phyloP scores from a whole-genome alignment of 2,888 invertebrate species.

The Phragmatobia fuliginosa region DNA sequence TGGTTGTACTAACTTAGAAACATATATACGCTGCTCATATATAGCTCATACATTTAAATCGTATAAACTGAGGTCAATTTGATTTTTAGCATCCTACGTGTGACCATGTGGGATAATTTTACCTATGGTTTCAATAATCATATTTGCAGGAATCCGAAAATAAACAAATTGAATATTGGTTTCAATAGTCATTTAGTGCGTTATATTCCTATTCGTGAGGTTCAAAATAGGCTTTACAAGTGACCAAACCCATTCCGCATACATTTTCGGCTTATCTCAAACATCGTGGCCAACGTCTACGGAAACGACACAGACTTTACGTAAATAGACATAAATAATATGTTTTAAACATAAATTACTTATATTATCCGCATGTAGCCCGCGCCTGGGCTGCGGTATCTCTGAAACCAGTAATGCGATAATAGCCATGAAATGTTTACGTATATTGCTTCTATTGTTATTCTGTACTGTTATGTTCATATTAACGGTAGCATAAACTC shows the following conservation, averaged over 20 bases:
- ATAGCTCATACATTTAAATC: not conserved
- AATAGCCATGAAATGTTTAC: slow-evolving; percentile 27
- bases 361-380: slow-evolving; percentile 39
- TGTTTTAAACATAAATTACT: slow-evolving; percentile 66
- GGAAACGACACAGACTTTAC: slow-evolving; percentile 67
- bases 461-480: slow-evolving; percentile 23
- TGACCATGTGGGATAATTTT: not conserved
- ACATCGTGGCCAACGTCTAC: slow-evolving; percentile 63
- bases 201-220: slow-evolving; percentile 27
- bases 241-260: slow-evolving; percentile 56
- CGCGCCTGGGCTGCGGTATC: slow-evolving; percentile 37
- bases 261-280: slow-evolving; percentile 67
- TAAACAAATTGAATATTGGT: slow-evolving; percentile 6
- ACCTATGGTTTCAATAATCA: not conserved
- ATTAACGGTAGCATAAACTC: slow-evolving; percentile 25
- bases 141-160: not conserved
- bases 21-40: no score
- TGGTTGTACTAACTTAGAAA: no score
- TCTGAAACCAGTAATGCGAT: slow-evolving; percentile 19
- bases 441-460: slow-evolving; percentile 25
- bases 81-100: not conserved
- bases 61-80: not conserved
- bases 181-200: slow-evolving; percentile 35
- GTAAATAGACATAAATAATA: slow-evolving; percentile 69
- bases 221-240: slow-evolving; percentile 41